Evolutionary conservation across 2,113 vertebrate species (phyloP).

Genomic region (Triplophysa tibetana): DNA sequence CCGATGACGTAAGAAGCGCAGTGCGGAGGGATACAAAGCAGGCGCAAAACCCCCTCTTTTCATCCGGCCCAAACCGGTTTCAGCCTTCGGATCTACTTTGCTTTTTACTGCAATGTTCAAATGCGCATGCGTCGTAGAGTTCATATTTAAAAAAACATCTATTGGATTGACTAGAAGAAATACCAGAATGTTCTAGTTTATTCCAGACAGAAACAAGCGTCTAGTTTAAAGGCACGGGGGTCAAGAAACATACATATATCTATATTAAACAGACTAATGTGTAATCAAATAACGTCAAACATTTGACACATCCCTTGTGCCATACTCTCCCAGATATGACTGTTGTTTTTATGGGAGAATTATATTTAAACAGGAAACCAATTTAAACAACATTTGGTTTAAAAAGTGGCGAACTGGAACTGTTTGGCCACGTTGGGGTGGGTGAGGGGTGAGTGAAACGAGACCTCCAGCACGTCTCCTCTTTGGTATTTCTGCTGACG

Average conservation of each 20-base stretch:
- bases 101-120: slow-evolving; percentile 62
- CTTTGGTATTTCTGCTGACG: slow-evolving; percentile 21
- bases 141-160: not conserved
- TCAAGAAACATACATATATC: not conserved
- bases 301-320: not conserved
- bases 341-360: not conserved
- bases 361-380: too few species aligned
- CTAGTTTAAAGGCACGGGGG: not conserved
- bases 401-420: not conserved
- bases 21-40: slow-evolving; percentile 62
- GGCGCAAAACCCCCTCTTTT: slow-evolving; percentile 33
- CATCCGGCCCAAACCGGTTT: slow-evolving; percentile 72
- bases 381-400: not conserved
- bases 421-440: not conserved
- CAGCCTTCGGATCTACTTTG: slow-evolving; percentile 64
- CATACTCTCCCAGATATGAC: not conserved
- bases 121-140: slow-evolving; percentile 40
- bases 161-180: not conserved
- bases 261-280: not conserved
- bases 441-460: slow-evolving; percentile 5
- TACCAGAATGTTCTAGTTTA: slow-evolving; percentile 29
- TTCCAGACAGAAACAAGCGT: not conserved
- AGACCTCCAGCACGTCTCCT: slow-evolving; percentile 17
- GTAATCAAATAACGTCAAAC: too few species aligned
- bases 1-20: slow-evolving; percentile 64